phyloP scores from a whole-genome alignment of 2,797 vertebrate species.

The Streptopelia turtur region DNA sequence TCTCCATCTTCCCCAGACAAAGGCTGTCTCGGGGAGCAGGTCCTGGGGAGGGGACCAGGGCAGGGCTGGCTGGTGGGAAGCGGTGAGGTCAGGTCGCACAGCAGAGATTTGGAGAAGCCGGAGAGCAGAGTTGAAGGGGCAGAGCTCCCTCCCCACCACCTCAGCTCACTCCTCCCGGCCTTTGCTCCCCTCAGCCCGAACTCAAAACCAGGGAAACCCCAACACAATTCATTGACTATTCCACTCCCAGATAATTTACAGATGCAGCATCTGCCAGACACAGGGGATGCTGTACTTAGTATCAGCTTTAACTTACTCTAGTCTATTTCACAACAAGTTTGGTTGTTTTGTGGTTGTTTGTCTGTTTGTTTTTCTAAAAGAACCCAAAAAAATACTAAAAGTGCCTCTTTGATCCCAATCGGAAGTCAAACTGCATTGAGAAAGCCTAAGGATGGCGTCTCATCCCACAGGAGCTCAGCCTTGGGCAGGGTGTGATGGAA shows the following conservation, averaged over 20 bases:
- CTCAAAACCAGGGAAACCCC: background rate
- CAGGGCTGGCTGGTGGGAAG: slow-evolving; percentile 48
- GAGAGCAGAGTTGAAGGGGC: slow-evolving; percentile 32
- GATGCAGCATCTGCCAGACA: background rate
- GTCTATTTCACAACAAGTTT: background rate
- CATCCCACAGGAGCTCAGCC: background rate
- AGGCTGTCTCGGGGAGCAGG: background rate
- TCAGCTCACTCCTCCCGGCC: background rate
- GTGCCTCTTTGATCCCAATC: background rate
- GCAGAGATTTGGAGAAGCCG: background rate
- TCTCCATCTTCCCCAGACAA: slow-evolving; percentile 53
- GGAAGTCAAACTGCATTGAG: rapidly evolving
- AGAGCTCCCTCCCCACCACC: background rate
- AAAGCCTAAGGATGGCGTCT: background rate
- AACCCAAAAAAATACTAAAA: background rate
- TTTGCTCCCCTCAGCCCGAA: background rate
- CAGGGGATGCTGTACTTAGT: background rate
- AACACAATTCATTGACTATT: background rate
- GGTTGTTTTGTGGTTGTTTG: too few relatives aligned
- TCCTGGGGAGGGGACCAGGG: background rate
- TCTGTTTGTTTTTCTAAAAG: background rate
- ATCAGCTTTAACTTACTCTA: background rate
- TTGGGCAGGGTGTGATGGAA: background rate
- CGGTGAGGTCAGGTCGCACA: rapidly evolving
- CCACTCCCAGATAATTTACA: background rate